Evolutionary conservation across 2,888 invertebrate genomes (phyloP).

Genomic region (Villa cingulata): DNA sequence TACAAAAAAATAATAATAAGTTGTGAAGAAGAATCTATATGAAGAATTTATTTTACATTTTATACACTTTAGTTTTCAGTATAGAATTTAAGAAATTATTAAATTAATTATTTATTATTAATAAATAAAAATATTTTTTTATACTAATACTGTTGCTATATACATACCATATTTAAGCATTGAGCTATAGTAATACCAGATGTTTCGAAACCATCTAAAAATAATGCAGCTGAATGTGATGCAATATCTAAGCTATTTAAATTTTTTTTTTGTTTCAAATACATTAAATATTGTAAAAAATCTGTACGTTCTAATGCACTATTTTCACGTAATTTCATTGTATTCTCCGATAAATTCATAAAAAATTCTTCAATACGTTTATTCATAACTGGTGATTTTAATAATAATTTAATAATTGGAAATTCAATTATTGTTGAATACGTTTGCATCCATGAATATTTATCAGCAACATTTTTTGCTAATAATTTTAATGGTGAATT

Average conservation of each 20-base stretch:
- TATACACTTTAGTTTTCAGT: too few species aligned
- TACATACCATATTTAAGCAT: constrained; percentile 24
- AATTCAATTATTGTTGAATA: neutral
- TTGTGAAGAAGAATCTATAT: too few species aligned
- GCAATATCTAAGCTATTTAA: constrained; percentile 20
- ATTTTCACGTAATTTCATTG: constrained; percentile 12
- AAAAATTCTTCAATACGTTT: constrained; percentile 5
- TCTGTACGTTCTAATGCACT: constrained; percentile 14
- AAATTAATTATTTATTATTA: too few species aligned
- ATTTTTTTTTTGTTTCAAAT: constrained; percentile 17
- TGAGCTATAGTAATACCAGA: constrained; percentile 24
- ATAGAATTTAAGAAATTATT: too few species aligned
- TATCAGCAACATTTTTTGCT: too few species aligned
- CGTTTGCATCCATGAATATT: neutral
- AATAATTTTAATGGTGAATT: too few species aligned
- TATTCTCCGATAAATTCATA: constrained; percentile 13
- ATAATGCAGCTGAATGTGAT: constrained; percentile 28
- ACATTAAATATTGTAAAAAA: constrained; percentile 17
- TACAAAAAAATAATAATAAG: too few species aligned
- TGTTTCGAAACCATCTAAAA: constrained; percentile 33
- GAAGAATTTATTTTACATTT: too few species aligned
- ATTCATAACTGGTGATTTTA: constrained; percentile 1
- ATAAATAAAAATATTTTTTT: too few species aligned
- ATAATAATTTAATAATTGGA: constrained; percentile 10
- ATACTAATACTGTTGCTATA: too few species aligned